Evolutionary conservation across 2,113 vertebrate species (phyloP).

Genomic region (Bostrychus sinensis): DNA sequence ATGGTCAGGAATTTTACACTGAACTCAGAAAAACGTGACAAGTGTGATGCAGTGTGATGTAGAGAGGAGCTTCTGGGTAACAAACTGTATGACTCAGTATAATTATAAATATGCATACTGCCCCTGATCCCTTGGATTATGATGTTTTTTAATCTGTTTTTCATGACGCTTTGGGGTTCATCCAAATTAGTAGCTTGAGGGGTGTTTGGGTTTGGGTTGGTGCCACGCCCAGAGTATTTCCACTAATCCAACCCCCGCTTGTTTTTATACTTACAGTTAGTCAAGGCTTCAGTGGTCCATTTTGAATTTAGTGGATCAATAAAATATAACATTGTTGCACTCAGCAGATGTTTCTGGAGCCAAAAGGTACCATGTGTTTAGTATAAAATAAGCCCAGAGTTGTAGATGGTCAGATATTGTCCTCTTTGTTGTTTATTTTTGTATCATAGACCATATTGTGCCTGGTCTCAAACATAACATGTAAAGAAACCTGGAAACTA

Average conservation of each 20-base stretch:
- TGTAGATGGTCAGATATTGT: no score
- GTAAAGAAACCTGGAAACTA: no score
- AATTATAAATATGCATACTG: conserved; percentile 38
- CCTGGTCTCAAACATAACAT: no score
- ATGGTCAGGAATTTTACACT: conserved; percentile 45
- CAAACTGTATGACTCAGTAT: conserved; percentile 19
- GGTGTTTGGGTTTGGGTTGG: conserved; percentile 9
- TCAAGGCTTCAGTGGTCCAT: not conserved
- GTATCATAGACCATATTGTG: no score
- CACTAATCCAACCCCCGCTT: not conserved
- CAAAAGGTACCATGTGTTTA: no score
- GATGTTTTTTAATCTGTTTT: conserved; percentile 37
- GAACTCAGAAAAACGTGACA: conserved; percentile 2
- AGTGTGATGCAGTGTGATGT: conserved; percentile 1
- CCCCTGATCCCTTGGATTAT: conserved; percentile 46
- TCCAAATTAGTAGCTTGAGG: conserved; percentile 22
- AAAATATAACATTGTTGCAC: no score
- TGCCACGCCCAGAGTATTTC: not conserved
- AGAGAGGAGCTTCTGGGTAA: not conserved
- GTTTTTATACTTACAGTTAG: not conserved
- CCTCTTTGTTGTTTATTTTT: no score
- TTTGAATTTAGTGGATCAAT: no score
- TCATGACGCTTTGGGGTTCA: conserved; percentile 22
- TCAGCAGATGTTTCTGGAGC: no score
- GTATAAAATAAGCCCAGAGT: no score